Base-by-base conservation (phyloP, 1,140 invertebrate species). In the Plodia interpunctella region DNA sequence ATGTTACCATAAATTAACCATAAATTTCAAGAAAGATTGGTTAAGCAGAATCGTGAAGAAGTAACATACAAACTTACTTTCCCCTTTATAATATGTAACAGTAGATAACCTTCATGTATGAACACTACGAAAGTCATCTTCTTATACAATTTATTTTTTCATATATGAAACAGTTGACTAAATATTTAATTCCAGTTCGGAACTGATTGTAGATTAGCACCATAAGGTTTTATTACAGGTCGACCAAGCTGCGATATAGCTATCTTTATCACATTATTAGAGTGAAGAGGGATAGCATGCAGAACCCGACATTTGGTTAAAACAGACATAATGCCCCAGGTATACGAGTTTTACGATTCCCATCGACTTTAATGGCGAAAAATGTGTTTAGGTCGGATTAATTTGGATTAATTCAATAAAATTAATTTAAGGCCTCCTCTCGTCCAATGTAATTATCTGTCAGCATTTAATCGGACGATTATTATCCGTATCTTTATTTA, bases 391-490 rank as follows among this genome's bases (percentile, higher is more conserved):
- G 65, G 49, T 28, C 60, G 68, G 68, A 74, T 75, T 72, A 65
- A 71, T 76, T 66, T 60, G 65, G 66, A 75, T 78, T 78, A 71
- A 74, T 74, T 78, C 76, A 72, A 75, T 73, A 73, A 77, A 70
- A 64, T 66, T 56, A 59, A 60, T 52, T 52, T 21, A 50, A 60
- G 11, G 28, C 53, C 53, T 55, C 54, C 51, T 15, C 19, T 21
- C 53, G 35, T n/a, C 8, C 38, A 25, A n/a, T 53, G 18, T 50
- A 50, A 57, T 57, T 55, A 49, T 20, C 19, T 25, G 21, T 49
- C 53, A 15, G 25, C 35, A 18, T 62, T 51, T 57, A 53, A 38
- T 44, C 55, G 10, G 30, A 52, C 55, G 20, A 62, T 57, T 62
- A 50, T n/a, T 9, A 32, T 15, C 13, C 19, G 51, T 62, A 50